Base-by-base conservation (phyloP, 2,797 vertebrate genomes). In the Thripadectes ignobilis region DNA sequence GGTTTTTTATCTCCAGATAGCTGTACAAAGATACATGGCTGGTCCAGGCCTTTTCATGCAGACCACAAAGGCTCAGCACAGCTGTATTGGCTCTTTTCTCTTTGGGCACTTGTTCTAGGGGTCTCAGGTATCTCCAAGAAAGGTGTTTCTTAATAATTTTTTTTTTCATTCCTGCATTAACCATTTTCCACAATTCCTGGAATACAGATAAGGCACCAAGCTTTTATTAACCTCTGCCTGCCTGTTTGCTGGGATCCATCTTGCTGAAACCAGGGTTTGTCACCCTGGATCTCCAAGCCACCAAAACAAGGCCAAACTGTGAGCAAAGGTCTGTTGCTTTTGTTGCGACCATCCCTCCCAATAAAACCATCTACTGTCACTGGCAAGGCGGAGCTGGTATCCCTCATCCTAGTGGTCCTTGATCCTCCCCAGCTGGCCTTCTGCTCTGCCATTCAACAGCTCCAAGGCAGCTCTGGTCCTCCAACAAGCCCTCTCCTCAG, bases 351-450 rank as follows among this genome's bases (percentile, higher is more conserved):
- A 4, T 32, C 12, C 27, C 52, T 41, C 82, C 55, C 66, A 45
- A 36, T 0, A 3, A 0, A 4, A 13, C 61, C 2, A 2, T 15
- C 19, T 1, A 3, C 46, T 78, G 49, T 62, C 30, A 26, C 4
- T 43, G 38, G 38, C 0, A 0, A 74, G 39, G 39, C 2, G 1
- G 34, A 36, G 10, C 32, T 55, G 17, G 6, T 19, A 2, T 48
- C n/a, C 19, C 48, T 52, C 0, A 0, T 30, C 27, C 12, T 0
- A 0, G 22, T 5, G 3, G 43, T 3, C 16, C 12, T 30, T 0
- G 0, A 16, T 79, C 38, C 51, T 58, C 16, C 48, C 29, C 39
- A 63, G 83, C 34, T 4, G 3, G 7, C 30, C n/a, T 74, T 23
- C 39, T 45, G 41, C 45, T n/a, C 29, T 68, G 51, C 26, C 9